Evolutionary conservation across 2,797 vertebrate species (phyloP).

Genomic region (Rhinichthys osculus): DNA sequence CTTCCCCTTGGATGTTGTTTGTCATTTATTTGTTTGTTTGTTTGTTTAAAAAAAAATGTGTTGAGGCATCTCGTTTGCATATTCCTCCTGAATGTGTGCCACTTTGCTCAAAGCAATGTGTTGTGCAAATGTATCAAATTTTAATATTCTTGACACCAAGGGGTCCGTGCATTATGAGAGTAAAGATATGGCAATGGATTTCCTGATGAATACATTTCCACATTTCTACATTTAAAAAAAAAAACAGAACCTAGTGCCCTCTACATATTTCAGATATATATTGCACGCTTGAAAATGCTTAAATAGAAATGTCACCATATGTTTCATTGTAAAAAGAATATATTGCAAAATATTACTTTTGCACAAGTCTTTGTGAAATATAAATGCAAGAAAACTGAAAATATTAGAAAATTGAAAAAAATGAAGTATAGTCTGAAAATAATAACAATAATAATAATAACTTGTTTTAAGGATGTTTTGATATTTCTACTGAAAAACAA

Average conservation of each 20-base stretch:
- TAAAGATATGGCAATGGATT: background rate
- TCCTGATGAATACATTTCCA: slow-evolving; percentile 25
- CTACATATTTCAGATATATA: slow-evolving; percentile 17
- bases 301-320: slow-evolving; percentile 8
- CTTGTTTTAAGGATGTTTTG: background rate
- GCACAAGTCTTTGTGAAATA: background rate
- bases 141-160: slow-evolving; percentile 28
- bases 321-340: background rate
- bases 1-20: slow-evolving; percentile 21
- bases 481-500: background rate
- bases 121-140: slow-evolving; percentile 38
- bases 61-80: slow-evolving; percentile 32
- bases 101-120: slow-evolving; percentile 38
- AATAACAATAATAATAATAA: background rate
- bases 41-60: slow-evolving; percentile 4
- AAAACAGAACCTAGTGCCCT: slow-evolving; percentile 4
- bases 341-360: background rate
- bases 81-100: slow-evolving; percentile 14
- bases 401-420: background rate
- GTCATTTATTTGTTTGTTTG: slow-evolving; percentile 32
- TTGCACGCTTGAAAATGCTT: background rate
- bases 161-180: slow-evolving; percentile 13
- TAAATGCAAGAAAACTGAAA: background rate
- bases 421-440: background rate
- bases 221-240: slow-evolving; percentile 14